These are phyloP conservation scores for Xyliphius kryptos DNA, from an alignment of 2,113 vertebrate species.

Conservation along the genomic window DNA sequence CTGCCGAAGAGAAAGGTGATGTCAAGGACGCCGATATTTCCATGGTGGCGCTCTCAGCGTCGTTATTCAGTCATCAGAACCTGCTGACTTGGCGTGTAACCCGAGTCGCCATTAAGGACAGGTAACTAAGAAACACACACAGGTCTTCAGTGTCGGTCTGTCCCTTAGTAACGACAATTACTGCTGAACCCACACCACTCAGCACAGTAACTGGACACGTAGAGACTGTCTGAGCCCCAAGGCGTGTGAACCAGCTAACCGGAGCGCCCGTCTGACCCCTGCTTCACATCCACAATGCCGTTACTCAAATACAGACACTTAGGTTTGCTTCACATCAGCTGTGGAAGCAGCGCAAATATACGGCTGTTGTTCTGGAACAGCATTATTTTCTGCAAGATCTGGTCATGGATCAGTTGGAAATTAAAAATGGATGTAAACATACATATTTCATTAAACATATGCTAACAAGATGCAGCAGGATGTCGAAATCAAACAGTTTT, in stretches of 20 bases:
- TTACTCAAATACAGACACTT: background rate
- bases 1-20: background rate
- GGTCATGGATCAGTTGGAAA: too few species aligned
- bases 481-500: too few species aligned
- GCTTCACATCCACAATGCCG: background rate
- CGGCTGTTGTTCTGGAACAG: too few species aligned
- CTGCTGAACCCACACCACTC: constrained; percentile 17
- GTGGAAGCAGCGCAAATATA: too few species aligned
- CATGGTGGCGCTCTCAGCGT: background rate
- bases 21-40: constrained; percentile 3
- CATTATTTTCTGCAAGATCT: too few species aligned
- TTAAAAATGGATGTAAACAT: too few species aligned
- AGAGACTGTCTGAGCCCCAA: background rate
- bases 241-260: constrained; percentile 6
- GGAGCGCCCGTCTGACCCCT: too few species aligned
- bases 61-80: background rate
- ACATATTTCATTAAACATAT: too few species aligned
- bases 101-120: background rate
- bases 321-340: background rate
- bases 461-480: too few species aligned
- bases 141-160: background rate
- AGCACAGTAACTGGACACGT: constrained; percentile 5
- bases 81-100: constrained; percentile 1
- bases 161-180: constrained; percentile 15
- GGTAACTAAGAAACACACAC: constrained; percentile 8